Base-by-base conservation (phyloP, 2,113 vertebrate genomes). In the Chascanopsetta lugubris region DNA sequence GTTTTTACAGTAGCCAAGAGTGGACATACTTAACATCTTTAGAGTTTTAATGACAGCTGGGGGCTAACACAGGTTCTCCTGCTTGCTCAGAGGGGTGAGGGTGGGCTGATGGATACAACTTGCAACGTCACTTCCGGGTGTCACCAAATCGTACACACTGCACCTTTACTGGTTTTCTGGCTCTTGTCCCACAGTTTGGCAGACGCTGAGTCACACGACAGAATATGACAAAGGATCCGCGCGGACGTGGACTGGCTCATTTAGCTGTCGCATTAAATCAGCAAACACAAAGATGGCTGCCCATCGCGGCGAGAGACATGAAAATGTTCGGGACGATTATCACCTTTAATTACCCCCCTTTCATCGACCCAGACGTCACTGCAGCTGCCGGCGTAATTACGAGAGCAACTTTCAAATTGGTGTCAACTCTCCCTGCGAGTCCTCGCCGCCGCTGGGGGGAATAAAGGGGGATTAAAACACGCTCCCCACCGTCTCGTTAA, bases 381-480 rank as follows among this genome's bases (percentile, higher is more conserved):
- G 45, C 27, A 40, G 56, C 22, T 32, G 15, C 40, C 10, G 3
- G 54, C 47, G 73, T 70, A 66, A 69, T 77, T 70, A 57, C 48
- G 25, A 26, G 67, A 50, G 18, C 49, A 48, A 49, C 21, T 69
- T 60, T 40, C n/a, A 68, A 69, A 49, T 46, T 71, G 62, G 53
- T 48, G 69, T 69, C 1, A 2, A 64, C 58, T 73, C 67, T 50
- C 22, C 46, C 38, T 21, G 32, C 46, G 55, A 24, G 22, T 58
- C 65, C 32, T 72, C 62, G 24, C 36, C 32, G 6, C 2, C 56
- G 51, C 60, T 32, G 26, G 13, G 58, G 29, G 56, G 42, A 62
- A 76, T 55, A 53, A 82, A 78, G 21, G 8, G 18, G 68, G 64
- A 83, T 80, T 82, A 80, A 75, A 82, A 65, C 24, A 34, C 46